Evolutionary conservation across 2,113 vertebrate genomes (phyloP).

Genomic region (Motacilla alba): DNA sequence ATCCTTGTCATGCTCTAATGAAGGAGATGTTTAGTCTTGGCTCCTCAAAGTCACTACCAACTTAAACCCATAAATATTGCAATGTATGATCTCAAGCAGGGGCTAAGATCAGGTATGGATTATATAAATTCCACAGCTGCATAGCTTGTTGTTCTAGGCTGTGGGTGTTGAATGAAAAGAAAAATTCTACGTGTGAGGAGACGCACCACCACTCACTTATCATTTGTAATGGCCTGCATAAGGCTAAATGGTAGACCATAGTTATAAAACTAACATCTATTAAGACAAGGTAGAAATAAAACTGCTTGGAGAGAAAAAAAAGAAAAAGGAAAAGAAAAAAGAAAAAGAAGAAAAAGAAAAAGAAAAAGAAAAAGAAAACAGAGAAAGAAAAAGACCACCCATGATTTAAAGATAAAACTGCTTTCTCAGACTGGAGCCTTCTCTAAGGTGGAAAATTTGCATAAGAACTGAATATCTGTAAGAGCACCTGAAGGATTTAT

Average conservation of each 20-base stretch:
- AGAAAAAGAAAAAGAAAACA: accelerated
- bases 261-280: not conserved
- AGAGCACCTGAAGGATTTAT: not conserved
- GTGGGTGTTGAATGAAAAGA: not conserved
- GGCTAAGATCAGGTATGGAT: not conserved
- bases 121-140: not conserved
- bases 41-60: not conserved
- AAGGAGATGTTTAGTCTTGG: not conserved
- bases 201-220: not conserved
- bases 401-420: not conserved
- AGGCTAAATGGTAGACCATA: not conserved
- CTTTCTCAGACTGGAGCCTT: not conserved
- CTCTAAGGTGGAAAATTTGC: not conserved
- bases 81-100: not conserved
- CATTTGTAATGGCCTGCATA: not conserved
- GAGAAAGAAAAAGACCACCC: accelerated
- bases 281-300: not conserved
- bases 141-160: not conserved
- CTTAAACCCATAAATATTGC: not conserved
- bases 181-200: not conserved
- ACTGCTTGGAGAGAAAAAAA: accelerated
- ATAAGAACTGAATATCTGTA: not conserved
- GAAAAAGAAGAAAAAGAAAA: accelerated
- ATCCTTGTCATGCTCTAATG: not conserved
- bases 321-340: accelerated